phyloP scores from a whole-genome alignment of 2,888 invertebrate genomes.

The Gymnocheta viridis region DNA sequence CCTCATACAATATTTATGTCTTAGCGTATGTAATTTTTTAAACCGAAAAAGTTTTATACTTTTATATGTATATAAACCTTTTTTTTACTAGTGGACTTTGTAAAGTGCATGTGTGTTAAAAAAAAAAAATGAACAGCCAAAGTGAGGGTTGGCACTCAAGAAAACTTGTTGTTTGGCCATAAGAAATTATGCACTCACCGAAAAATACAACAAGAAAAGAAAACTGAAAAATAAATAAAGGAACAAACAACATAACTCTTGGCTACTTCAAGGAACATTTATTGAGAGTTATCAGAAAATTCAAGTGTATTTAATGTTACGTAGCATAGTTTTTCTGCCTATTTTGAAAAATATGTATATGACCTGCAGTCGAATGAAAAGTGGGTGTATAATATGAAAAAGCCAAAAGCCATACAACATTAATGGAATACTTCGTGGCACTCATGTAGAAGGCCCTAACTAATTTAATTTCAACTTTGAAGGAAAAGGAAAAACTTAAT shows the following conservation, averaged over 20 bases:
- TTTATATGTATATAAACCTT: neutral
- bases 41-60: constrained; percentile 29
- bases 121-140: constrained; percentile 8
- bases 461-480: too few species aligned
- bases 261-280: constrained; percentile 67
- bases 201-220: constrained; percentile 10
- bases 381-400: constrained; percentile 38
- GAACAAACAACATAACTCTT: constrained; percentile 54
- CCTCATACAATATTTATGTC: constrained; percentile 40
- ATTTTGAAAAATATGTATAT: constrained; percentile 9
- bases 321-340: neutral
- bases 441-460: too few species aligned
- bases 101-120: constrained; percentile 37
- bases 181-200: constrained; percentile 63
- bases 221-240: constrained; percentile 12
- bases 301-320: constrained; percentile 29
- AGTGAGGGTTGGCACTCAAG: neutral
- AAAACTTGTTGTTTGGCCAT: constrained; percentile 36
- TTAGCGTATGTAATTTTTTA: constrained; percentile 22
- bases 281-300: constrained; percentile 62
- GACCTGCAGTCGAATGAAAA: constrained; percentile 31
- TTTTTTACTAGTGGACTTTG: constrained; percentile 27
- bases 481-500: too few species aligned
- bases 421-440: constrained; percentile 42
- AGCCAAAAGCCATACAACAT: constrained; percentile 38